A percentile compares a stretch with the other conserved stretches of the same genome.
These are phyloP conservation scores for Alouatta palliata DNA, from an alignment of 2,113 vertebrate genomes.

Conservation along the genomic window DNA sequence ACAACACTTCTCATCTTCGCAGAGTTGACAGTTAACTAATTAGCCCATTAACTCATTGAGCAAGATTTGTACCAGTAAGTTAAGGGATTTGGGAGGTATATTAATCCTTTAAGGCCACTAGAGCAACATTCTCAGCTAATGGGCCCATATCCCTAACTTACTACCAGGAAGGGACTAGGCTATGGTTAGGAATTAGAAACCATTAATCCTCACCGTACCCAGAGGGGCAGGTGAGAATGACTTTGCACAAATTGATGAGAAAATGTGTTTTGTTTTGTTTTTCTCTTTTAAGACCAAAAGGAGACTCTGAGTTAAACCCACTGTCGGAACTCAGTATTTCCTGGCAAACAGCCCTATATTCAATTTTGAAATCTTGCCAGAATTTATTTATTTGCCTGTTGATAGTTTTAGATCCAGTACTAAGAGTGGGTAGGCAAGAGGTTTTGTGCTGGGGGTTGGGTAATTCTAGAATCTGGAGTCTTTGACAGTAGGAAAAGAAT, in stretches of 20 bases:
- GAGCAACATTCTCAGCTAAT: constrained; percentile 70
- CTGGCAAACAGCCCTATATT: neutral
- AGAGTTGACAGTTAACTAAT: constrained; percentile 71
- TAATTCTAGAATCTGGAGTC: neutral
- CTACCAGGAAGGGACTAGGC: constrained; percentile 34
- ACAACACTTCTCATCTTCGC: constrained; percentile 55
- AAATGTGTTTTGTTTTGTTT: constrained; percentile 45
- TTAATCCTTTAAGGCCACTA: constrained; percentile 67
- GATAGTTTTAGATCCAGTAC: neutral
- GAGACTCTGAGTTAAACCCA: constrained; percentile 17
- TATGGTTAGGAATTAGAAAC: constrained; percentile 48
- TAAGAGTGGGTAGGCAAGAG: neutral
- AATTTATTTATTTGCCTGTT: constrained; percentile 26
- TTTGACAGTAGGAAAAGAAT: neutral
- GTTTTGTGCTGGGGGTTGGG: neutral
- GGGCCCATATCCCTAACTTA: constrained; percentile 59
- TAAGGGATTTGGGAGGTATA: constrained; percentile 48
- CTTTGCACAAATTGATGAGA: constrained; percentile 64
- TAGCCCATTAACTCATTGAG: constrained; percentile 66
- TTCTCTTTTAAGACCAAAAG: constrained; percentile 36
- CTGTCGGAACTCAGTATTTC: constrained; percentile 10
- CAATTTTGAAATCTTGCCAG: constrained; percentile 44
- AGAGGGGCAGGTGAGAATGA: constrained; percentile 63
- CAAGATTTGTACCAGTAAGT: constrained; percentile 58
- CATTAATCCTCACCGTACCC: constrained; percentile 58